Base-by-base conservation (phyloP, 23 tunicate genomes). In the Trididemnum clinides region DNA sequence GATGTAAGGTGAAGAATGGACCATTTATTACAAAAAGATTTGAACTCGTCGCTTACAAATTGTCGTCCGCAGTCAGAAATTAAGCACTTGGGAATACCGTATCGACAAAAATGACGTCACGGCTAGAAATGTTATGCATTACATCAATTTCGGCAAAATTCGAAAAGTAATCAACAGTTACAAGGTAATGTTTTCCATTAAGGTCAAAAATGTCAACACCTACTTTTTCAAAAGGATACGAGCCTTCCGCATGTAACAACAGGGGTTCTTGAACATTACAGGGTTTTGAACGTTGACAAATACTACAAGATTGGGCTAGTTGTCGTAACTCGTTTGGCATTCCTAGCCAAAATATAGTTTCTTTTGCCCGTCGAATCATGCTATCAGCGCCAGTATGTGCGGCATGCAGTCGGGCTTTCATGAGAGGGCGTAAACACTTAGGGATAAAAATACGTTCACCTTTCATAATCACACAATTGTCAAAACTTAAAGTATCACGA, bases 121-220 rank as follows among this genome's bases (percentile, higher is more conserved):
- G 31, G 1, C n/a, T 28, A 19, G 85, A 63, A 32, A 57, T 32
- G 3, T 19, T 5, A 5, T 51, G 4, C 75, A 81, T 2, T 1
- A 81, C 75, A 63, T 81, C 85, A 62, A 81, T 64, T 63, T 81
- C 74, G 64, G 32, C 54, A 81, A 81, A 81, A 81, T 81, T 81
- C 21, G 74, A 81, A 62, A 62, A 81, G 64, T 81, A 81, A 29
- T 81, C 85, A 34, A 81, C 85, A 19, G 74, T 63, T 20, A 81
- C 74, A 15, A 81, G 26, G 26, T 62, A 81, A 31, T 32, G 34
- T 63, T 81, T 81, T 5, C 74, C 28, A 34, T 81, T 26, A 15
- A 31, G 18, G 28, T 81, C 74, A 81, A 63, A 81, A 12, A 81
- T 39, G 34, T 81, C 85, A 62, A 81, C 85, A 81, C 85, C 85